These are phyloP conservation scores for Synanthedon tipuliformis DNA, from an alignment of 2,888 invertebrate species.

Conservation along the genomic window DNA sequence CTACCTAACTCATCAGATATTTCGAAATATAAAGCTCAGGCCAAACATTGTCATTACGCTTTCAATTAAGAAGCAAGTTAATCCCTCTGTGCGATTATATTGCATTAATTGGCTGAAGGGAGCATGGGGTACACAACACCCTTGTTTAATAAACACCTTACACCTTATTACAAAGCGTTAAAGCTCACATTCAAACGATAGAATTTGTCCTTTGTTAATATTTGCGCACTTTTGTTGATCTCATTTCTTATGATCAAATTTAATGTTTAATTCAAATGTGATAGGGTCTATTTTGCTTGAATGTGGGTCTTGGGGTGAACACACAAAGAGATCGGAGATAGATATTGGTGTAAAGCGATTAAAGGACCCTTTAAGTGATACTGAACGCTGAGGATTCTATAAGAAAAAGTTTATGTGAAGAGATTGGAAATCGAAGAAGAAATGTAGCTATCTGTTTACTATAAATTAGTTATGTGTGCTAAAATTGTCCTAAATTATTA, in stretches of 20 bases:
- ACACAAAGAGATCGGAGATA: slow-evolving; percentile 56
- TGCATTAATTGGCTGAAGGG: slow-evolving; percentile 63
- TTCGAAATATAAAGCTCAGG: background rate
- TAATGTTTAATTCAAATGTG: slow-evolving; percentile 13
- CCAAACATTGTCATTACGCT: slow-evolving; percentile 22
- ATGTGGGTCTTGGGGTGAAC: slow-evolving; percentile 17
- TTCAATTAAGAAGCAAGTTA: slow-evolving; percentile 59
- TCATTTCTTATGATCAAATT: slow-evolving; percentile 9
- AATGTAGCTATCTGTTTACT: too few relatives aligned
- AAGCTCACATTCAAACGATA: slow-evolving; percentile 7
- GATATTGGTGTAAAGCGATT: slow-evolving; percentile 62
- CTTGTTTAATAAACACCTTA: slow-evolving; percentile 11
- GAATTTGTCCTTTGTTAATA: slow-evolving; percentile 41
- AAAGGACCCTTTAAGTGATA: slow-evolving; percentile 55
- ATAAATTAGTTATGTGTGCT: too few relatives aligned
- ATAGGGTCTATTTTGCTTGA: slow-evolving; percentile 17
- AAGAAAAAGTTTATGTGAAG: background rate
- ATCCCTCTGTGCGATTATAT: slow-evolving; percentile 65
- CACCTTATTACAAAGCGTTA: slow-evolving; percentile 3
- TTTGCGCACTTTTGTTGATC: slow-evolving; percentile 29
- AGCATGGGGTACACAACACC: slow-evolving; percentile 16
- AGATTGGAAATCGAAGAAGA: too few relatives aligned
- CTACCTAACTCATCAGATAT: background rate
- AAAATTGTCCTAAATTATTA: too few relatives aligned
- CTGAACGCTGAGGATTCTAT: slow-evolving; percentile 47